Conservation (phyloP, 2,888 invertebrate species). For the Carcina quercana region DNA sequence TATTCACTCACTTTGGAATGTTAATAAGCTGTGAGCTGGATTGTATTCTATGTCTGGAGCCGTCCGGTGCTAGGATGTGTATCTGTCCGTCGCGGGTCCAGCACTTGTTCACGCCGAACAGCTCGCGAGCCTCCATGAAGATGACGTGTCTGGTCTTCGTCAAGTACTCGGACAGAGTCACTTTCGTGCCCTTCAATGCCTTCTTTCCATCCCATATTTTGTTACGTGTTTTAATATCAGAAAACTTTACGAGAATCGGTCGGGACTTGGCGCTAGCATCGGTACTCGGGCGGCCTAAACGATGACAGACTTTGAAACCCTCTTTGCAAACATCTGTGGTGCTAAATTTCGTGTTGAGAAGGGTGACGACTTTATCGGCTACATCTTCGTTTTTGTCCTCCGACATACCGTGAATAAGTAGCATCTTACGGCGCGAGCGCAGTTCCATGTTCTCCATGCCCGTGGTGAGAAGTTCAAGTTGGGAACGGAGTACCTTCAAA, state of each 20-base stretch:
- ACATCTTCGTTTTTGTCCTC: constrained; percentile 8
- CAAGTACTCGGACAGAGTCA: background rate
- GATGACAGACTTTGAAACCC: background rate
- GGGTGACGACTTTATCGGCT: background rate
- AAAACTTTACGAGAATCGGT: background rate
- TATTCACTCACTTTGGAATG: background rate
- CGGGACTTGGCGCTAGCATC: background rate
- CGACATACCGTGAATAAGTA: constrained; percentile 11
- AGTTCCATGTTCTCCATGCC: constrained; percentile 9
- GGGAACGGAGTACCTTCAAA: constrained; percentile 5
- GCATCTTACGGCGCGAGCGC: constrained; percentile 11
- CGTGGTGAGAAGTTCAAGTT: constrained; percentile 6
- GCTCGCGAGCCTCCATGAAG: constrained; percentile 5
- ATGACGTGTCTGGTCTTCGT: constrained; percentile 2
- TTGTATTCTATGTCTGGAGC: background rate
- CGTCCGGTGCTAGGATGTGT: background rate
- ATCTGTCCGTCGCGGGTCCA: background rate
- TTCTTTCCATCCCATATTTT: background rate
- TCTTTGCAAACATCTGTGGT: background rate
- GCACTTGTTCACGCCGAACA: background rate
- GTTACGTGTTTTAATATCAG: background rate
- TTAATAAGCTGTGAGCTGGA: background rate
- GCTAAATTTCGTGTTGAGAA: background rate
- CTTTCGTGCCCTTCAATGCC: background rate
- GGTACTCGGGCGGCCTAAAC: background rate